Evolutionary conservation across 2,113 vertebrate genomes (phyloP).

Genomic region (Crotalus viridis): DNA sequence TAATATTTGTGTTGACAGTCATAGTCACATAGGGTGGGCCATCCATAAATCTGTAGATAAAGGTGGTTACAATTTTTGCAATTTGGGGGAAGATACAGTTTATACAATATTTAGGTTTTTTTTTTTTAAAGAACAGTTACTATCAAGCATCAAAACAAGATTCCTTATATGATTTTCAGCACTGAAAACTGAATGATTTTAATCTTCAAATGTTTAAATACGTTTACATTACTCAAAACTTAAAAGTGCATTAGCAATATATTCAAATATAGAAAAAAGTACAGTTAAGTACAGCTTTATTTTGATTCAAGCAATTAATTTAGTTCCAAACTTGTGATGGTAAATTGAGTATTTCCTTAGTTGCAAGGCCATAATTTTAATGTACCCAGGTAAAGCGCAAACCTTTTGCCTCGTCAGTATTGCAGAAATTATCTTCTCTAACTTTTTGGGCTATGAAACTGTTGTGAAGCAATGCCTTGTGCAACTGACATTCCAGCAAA

Average conservation of each 20-base stretch:
- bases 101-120: background rate
- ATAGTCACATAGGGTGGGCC: background rate
- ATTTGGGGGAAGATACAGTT: background rate
- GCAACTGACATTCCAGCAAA: background rate
- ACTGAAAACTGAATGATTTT: background rate
- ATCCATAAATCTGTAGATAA: background rate
- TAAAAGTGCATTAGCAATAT: background rate
- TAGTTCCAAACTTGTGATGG: background rate
- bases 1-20: background rate
- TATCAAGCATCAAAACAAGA: background rate
- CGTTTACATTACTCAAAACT: background rate
- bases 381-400: background rate
- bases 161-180: background rate
- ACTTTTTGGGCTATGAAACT: background rate
- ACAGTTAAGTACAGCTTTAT: background rate
- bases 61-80: background rate
- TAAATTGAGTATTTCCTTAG: background rate
- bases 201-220: background rate
- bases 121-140: background rate
- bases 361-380: background rate
- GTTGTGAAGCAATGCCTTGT: background rate
- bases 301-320: background rate
- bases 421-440: background rate
- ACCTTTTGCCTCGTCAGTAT: background rate
- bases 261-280: background rate